Percentiles rank a stretch among this genome's conserved stretches.
Conservation (phyloP, 2,113 vertebrate species). For the Neomonachus schauinslandi region DNA sequence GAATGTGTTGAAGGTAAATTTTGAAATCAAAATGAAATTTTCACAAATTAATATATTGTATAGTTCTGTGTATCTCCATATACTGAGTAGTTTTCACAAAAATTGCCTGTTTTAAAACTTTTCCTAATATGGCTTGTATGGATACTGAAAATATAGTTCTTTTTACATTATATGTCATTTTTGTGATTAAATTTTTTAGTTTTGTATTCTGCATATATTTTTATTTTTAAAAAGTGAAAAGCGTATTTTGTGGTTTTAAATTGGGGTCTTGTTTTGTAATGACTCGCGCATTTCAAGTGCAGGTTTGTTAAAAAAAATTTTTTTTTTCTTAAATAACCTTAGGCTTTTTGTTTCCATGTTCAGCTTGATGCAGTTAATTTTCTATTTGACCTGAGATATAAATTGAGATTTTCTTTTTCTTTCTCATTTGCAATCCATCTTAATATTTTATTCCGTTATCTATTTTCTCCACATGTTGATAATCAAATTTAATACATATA, state of each 20-base stretch:
- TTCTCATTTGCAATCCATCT: neutral
- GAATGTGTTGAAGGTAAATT: neutral
- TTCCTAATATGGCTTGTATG: neutral
- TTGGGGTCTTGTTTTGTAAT: neutral
- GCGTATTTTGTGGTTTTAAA: neutral
- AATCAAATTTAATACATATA: neutral
- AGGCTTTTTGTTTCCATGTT: neutral
- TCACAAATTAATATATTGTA: neutral
- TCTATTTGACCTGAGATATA: neutral
- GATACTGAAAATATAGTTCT: neutral
- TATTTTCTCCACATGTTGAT: neutral
- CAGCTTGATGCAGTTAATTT: neutral
- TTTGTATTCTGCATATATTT: neutral
- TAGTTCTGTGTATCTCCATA: neutral
- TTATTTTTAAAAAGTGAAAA: neutral
- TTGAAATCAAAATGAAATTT: neutral
- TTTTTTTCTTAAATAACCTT: neutral
- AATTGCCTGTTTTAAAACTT: neutral
- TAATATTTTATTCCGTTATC: neutral
- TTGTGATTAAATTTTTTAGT: neutral
- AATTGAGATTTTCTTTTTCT: neutral
- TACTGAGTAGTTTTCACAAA: neutral
- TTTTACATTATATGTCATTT: neutral
- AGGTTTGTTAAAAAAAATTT: neutral
- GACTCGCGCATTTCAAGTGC: neutral